These are phyloP conservation scores for Mustela nigripes DNA, from an alignment of 2,113 vertebrate species.

Conservation along the genomic window DNA sequence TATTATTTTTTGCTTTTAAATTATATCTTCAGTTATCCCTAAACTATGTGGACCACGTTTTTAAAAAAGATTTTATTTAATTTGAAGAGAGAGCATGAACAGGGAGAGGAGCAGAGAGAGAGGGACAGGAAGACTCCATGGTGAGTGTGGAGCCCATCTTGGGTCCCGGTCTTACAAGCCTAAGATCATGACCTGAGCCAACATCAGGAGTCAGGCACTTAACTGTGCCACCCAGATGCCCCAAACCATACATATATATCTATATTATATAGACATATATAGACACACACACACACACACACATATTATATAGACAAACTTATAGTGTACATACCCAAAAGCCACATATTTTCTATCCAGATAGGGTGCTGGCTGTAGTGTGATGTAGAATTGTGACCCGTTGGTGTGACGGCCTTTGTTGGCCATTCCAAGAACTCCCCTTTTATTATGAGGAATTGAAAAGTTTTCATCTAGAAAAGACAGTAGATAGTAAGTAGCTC, in stretches of 20 bases:
- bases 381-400: conserved; percentile 94
- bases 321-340: conserved; percentile 91
- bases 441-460: conserved; percentile 90
- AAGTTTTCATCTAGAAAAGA: conserved; percentile 92
- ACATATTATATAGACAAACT: background rate
- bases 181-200: background rate
- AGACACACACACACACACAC: no score
- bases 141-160: background rate
- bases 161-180: background rate
- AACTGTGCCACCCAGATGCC: background rate
- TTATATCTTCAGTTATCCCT: background rate
- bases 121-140: background rate
- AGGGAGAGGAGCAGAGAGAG: background rate
- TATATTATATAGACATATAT: background rate
- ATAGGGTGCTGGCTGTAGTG: conserved; percentile 91
- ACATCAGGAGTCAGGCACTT: background rate
- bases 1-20: conserved; percentile 43
- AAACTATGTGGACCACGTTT: conserved; percentile 2
- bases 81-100: background rate
- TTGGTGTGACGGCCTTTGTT: conserved; percentile 94
- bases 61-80: background rate
- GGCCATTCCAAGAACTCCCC: conserved; percentile 92
- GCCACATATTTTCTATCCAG: conserved; percentile 93
- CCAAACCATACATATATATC: background rate
- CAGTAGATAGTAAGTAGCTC: background rate